Conservation (phyloP, 2,113 vertebrate genomes). For the Pipra filicauda region DNA sequence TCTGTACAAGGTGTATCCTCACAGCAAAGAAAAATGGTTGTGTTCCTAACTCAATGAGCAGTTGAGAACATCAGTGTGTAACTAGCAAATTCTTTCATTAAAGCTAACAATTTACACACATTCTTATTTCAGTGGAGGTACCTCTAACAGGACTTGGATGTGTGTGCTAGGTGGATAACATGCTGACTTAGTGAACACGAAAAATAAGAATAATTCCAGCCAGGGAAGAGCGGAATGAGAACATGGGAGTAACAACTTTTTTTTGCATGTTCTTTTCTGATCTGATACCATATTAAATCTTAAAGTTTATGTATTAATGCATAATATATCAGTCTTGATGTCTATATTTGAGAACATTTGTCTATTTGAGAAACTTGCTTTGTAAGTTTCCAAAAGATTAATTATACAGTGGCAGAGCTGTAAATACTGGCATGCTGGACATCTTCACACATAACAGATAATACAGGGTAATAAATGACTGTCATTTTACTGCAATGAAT, state of each 20-base stretch:
- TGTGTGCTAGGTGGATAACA: background rate
- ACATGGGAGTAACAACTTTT: background rate
- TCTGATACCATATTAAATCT: background rate
- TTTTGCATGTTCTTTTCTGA: background rate
- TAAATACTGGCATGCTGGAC: conserved; percentile 29
- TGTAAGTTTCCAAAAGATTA: background rate
- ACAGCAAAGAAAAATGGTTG: background rate
- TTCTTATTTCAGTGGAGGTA: background rate
- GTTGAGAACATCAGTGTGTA: background rate
- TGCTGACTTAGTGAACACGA: background rate
- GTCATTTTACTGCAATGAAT: background rate
- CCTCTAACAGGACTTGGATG: background rate
- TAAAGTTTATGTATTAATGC: background rate
- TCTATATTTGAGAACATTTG: background rate
- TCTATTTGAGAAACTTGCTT: background rate
- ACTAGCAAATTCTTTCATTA: background rate
- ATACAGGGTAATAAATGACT: background rate
- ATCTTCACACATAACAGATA: background rate
- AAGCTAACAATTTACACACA: background rate
- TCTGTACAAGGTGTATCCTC: background rate
- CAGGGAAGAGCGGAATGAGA: too few relatives aligned
- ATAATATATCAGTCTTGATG: background rate
- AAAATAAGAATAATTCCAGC: background rate
- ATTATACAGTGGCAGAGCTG: background rate
- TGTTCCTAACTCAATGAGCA: background rate